These are phyloP conservation scores for Aplodontia rufa DNA, from an alignment of 2,113 vertebrate genomes.

Conservation along the genomic window DNA sequence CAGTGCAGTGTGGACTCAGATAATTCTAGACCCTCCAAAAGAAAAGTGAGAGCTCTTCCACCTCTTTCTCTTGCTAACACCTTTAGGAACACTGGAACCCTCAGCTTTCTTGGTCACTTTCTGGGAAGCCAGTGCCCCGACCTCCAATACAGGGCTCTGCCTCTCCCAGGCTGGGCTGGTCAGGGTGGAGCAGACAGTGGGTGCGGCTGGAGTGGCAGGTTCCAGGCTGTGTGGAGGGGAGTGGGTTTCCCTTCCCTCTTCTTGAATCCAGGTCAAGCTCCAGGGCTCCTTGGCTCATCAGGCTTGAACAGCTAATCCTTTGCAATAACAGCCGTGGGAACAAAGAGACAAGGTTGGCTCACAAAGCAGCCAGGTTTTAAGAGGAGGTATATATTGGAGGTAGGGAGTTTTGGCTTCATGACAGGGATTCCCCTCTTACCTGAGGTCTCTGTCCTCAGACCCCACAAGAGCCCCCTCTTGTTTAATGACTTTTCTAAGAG, in stretches of 20 bases:
- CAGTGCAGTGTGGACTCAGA: neutral
- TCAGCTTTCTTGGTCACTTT: neutral
- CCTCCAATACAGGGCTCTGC: neutral
- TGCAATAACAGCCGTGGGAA: constrained; percentile 34
- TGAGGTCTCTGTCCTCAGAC: neutral
- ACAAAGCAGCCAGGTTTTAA: constrained; percentile 5
- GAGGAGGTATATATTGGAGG: neutral
- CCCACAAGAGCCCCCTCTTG: neutral
- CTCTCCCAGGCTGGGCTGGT: neutral
- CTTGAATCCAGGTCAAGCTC: neutral
- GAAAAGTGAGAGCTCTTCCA: neutral
- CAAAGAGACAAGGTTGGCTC: constrained; percentile 12
- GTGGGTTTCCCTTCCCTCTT: neutral
- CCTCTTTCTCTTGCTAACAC: neutral
- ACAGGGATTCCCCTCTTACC: neutral
- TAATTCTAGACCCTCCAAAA: neutral
- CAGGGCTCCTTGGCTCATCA: neutral
- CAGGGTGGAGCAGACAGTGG: neutral
- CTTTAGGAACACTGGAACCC: neutral
- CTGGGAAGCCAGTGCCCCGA: neutral
- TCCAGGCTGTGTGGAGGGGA: neutral
- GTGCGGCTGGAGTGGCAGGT: neutral
- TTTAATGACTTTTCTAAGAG: neutral
- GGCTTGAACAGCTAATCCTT: constrained; percentile 28
- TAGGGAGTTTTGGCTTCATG: neutral